Evolutionary conservation across 2,113 vertebrate species (phyloP).

Genomic region (Ginglymostoma cirratum): DNA sequence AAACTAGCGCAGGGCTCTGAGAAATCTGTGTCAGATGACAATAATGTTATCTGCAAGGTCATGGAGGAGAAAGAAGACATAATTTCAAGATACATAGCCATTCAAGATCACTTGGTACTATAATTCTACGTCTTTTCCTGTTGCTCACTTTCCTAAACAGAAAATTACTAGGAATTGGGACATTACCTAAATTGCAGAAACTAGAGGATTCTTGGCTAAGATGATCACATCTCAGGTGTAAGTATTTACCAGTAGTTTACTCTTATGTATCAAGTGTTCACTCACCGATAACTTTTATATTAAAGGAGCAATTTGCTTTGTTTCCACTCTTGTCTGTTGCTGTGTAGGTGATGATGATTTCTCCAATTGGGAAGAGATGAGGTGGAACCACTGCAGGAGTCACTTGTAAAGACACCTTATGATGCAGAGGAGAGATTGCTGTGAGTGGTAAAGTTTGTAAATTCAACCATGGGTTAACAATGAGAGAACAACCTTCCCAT

Average conservation of each 20-base stretch:
- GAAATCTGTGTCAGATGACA: neutral
- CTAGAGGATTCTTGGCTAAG: neutral
- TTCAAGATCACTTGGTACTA: neutral
- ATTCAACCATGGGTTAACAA: neutral
- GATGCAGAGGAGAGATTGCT: conserved; percentile 43
- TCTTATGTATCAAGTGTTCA: neutral
- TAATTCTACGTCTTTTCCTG: neutral
- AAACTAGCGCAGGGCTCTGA: neutral
- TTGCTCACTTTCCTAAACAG: neutral
- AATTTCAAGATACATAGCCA: neutral
- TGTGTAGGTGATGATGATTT: conserved; percentile 73
- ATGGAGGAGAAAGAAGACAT: neutral
- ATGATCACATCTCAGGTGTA: neutral
- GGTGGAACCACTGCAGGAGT: conserved; percentile 80
- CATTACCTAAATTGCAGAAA: neutral
- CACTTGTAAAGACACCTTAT: conserved; percentile 73
- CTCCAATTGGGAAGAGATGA: conserved; percentile 80
- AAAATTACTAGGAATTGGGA: neutral
- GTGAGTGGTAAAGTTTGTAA: neutral
- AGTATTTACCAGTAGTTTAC: neutral
- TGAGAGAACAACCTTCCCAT: neutral
- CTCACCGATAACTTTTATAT: conserved; percentile 82
- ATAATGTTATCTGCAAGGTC: neutral
- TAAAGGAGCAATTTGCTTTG: conserved; percentile 85
- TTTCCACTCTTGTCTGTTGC: conserved; percentile 72